Base-by-base conservation (phyloP, 2,797 vertebrate species). In the Pipistrellus nathusii region DNA sequence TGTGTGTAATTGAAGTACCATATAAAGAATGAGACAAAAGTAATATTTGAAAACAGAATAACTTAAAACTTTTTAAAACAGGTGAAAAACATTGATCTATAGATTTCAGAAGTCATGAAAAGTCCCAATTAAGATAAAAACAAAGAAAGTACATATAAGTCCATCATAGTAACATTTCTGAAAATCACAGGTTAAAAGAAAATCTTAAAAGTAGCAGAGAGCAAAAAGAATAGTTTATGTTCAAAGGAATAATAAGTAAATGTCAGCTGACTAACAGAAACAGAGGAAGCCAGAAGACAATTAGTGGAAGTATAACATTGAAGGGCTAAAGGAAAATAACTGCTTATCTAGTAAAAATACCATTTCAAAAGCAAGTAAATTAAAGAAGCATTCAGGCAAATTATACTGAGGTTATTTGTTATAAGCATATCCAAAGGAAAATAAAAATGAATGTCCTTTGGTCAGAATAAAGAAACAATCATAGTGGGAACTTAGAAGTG, bases 391-490 rank as follows among this genome's bases (percentile, higher is more conserved):
- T 32, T 62, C 91, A 84, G 51, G 59, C 25, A 66, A 83, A 81
- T 15, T 76, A 94, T 92, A 80, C 21, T n/a, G 12, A 81, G 25
- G 64, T 68, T 55, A 90, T 55, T 1, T 77, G 15, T 64, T 30
- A 91, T 25, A 18, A 66, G 71, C 25, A 78, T 85, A 77, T 32
- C 15, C 92, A 91, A 83, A 90, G 68, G 20, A 93, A 88, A 88
- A 91, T 53, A 82, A 1, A 53, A 78, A 23, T 78, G 27, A 88
- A 25, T 53, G 5, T 84, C 83, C 55, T 87, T 85, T 73, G 32
- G 64, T 6, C 10, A 92, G 72, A 90, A 90, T 71, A 85, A 78
- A 88, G 17, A 81, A 88, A 83, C 6, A 85, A 66, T 83, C 18
- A 32, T 14, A 59, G n/a, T 41, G 11, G 27, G 82, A 86, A 23